A percentile compares a stretch with the other conserved stretches of the same genome.
These are phyloP conservation scores for Zaprionus africanus DNA, from an alignment of 1,140 invertebrate species.

Conservation along the genomic window DNA sequence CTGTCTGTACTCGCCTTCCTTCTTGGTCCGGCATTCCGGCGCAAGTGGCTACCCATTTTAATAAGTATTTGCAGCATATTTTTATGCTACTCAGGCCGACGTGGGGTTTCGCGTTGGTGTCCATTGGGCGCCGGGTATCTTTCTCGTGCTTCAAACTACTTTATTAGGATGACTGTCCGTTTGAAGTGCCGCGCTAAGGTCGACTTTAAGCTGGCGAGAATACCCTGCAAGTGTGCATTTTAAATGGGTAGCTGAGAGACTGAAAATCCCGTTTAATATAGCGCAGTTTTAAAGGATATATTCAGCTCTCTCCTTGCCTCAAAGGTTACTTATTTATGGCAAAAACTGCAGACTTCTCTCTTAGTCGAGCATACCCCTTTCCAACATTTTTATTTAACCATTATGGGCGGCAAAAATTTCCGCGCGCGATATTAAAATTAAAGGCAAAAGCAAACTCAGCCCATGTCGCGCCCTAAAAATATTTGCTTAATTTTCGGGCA, in stretches of 20 bases:
- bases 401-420: conserved; percentile 11
- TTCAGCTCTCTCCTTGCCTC: not conserved
- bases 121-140: not conserved
- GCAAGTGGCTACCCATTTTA: conserved; percentile 57
- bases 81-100: conserved; percentile 57
- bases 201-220: conserved; percentile 25
- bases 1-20: not conserved
- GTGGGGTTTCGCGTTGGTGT: conserved; percentile 20
- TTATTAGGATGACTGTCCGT: conserved; percentile 66
- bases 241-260: not conserved
- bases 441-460: not conserved
- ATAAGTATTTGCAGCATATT: conserved; percentile 72
- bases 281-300: not conserved
- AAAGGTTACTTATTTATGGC: not conserved
- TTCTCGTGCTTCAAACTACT: conserved; percentile 65
- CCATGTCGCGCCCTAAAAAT: not conserved
- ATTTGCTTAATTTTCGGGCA: conserved; percentile 3
- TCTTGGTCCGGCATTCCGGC: conserved; percentile 21
- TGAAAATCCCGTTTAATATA: not conserved
- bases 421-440: conserved; percentile 12
- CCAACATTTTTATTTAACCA: conserved; percentile 17
- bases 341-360: not conserved
- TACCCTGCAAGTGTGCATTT: not conserved
- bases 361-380: not conserved
- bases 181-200: conserved; percentile 55